Evolutionary conservation across 2,888 invertebrate genomes (phyloP).

Genomic region (Punctoribates punctum): DNA sequence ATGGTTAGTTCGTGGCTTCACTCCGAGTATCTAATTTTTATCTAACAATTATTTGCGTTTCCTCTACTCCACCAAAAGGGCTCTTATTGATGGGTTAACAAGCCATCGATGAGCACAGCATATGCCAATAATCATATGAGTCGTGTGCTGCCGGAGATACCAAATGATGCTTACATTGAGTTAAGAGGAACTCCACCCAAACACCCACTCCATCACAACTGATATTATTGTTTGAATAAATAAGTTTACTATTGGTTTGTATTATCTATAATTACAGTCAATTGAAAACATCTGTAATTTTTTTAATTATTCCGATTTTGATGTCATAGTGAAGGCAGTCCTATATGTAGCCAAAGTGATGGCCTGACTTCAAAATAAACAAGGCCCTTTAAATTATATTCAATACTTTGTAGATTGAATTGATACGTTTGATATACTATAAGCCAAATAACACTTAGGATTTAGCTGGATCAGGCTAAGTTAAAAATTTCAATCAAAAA

Average conservation of each 20-base stretch:
- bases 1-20: not conserved
- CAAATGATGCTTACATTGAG: not conserved
- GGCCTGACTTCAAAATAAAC: too few species aligned
- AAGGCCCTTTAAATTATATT: too few species aligned
- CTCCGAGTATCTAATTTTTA: not conserved
- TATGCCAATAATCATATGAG: conserved; percentile 1
- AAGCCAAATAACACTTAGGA: too few species aligned
- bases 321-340: not conserved
- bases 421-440: too few species aligned
- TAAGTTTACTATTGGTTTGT: not conserved
- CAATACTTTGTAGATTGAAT: too few species aligned
- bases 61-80: not conserved
- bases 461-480: too few species aligned
- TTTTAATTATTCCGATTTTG: not conserved
- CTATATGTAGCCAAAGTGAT: too few species aligned
- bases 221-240: not conserved
- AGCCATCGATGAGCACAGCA: not conserved
- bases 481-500: too few species aligned
- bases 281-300: conserved; percentile 20
- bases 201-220: conserved; percentile 33
- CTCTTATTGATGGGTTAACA: conserved; percentile 28
- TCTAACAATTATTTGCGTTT: conserved; percentile 11
- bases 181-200: conserved; percentile 16
- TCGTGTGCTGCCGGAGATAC: not conserved
- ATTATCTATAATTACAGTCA: not conserved